phyloP scores from a whole-genome alignment of 2,797 vertebrate species.

The Merluccius polli region DNA sequence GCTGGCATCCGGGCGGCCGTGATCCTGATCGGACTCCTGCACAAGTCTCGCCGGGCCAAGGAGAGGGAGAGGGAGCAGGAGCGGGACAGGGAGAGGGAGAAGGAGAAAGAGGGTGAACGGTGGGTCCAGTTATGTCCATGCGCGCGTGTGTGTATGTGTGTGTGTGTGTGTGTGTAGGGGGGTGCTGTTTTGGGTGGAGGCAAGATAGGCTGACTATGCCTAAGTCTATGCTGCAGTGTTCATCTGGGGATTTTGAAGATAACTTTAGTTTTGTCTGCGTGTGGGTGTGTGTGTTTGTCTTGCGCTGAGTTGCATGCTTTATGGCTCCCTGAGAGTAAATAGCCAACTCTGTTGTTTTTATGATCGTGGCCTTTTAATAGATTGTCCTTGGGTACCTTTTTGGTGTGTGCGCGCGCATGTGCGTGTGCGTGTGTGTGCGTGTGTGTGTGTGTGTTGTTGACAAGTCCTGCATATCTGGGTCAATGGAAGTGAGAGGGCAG shows the following conservation, averaged over 20 bases:
- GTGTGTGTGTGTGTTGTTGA: constrained; percentile 28
- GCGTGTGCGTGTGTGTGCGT: neutral
- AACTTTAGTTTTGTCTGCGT: constrained; percentile 40
- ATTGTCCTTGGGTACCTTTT: constrained; percentile 19
- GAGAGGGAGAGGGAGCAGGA: constrained; percentile 66
- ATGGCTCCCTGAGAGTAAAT: constrained; percentile 6
- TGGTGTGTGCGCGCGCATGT: constrained; percentile 5
- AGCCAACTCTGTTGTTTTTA: constrained; percentile 20
- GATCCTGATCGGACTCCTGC: constrained; percentile 92
- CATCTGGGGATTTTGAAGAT: constrained; percentile 3
- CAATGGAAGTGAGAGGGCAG: constrained; percentile 38
- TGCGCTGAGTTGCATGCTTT: too few relatives aligned
- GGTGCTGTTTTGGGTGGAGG: neutral
- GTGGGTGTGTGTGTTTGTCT: constrained; percentile 9
- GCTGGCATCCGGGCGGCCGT: constrained; percentile 92
- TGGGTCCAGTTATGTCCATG: constrained; percentile 54
- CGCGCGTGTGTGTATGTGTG: neutral
- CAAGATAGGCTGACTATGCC: neutral
- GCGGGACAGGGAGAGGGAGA: constrained; percentile 63
- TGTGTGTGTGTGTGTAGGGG: neutral
- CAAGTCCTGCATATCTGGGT: constrained; percentile 38
- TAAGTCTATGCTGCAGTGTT: neutral
- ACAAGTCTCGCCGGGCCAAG: constrained; percentile 86
- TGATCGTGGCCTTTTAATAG: constrained; percentile 2
- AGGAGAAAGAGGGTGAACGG: constrained; percentile 59